Conservation (phyloP, 2,797 vertebrate genomes). For the Mus minutoides region DNA sequence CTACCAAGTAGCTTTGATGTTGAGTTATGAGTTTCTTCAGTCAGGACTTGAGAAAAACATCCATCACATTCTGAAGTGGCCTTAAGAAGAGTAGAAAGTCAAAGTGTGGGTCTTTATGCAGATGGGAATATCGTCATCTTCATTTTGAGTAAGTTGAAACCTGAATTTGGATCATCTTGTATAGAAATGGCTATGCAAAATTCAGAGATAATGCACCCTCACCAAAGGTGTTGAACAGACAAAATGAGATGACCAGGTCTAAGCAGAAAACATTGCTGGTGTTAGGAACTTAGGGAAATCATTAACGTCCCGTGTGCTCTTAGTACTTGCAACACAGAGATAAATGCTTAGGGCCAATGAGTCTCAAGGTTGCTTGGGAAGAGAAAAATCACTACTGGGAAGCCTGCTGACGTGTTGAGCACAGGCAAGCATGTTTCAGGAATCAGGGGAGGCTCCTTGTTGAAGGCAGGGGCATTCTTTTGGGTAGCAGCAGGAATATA, state of each 20-base stretch:
- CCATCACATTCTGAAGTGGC: conserved; percentile 31
- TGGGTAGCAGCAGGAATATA: neutral
- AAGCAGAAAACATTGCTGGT: conserved; percentile 50
- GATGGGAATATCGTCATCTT: neutral
- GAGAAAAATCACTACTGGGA: conserved; percentile 40
- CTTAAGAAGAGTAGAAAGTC: neutral
- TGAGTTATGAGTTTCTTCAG: neutral
- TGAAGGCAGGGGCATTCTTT: neutral
- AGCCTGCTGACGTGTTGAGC: conserved; percentile 20
- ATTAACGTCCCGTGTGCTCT: conserved; percentile 53
- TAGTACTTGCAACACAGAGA: conserved; percentile 35
- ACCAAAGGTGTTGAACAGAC: conserved; percentile 22
- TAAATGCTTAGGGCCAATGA: conserved; percentile 51
- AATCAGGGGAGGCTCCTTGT: conserved; percentile 37
- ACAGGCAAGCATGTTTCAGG: neutral
- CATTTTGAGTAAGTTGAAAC: conserved; percentile 36
- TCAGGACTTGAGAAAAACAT: conserved; percentile 17
- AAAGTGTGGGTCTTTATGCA: conserved; percentile 16
- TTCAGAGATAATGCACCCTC: conserved; percentile 37
- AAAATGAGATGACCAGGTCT: conserved; percentile 59
- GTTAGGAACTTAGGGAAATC: conserved; percentile 26
- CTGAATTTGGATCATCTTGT: conserved; percentile 35
- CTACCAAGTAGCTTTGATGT: neutral
- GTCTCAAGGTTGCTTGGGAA: conserved; percentile 46
- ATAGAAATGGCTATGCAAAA: neutral